Evolutionary conservation across 2,797 vertebrate genomes (phyloP), one percentile per base, ranked within the genome.

Genomic region (Sebastes itinus): DNA sequence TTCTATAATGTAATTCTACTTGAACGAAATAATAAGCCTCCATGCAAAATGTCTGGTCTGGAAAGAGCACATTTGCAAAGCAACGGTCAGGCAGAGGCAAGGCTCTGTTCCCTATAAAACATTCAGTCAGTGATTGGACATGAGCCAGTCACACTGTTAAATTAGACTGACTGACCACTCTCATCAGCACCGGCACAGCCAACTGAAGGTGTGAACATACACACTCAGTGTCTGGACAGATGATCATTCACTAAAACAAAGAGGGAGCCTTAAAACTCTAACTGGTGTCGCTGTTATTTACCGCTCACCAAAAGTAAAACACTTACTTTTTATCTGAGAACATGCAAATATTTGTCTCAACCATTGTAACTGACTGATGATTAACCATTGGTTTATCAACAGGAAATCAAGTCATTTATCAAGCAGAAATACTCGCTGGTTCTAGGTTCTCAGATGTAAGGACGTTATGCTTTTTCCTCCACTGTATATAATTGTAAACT

Each of bases 231-330:
- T 83, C 54, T 14, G 16, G 42, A 72, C 5, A 27, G 27, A 67
- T 27, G 74, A 78, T 87, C 72, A 80, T 14, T 77, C 65, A 81
- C 42, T 60, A 25, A 66, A 54, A 27, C 42, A 30, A 20, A 38
- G 13, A 65, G 7, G 30, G 30, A 56, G 27, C 12, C 25, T 63
- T 14, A 1, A 59, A 30, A 12, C 0, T 59, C 13, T 12, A 46
- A 52, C 59, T 18, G 52, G 0, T 32, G 23, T 52, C 18, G 1
- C 5, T 16, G 14, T 27, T 3, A 23, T 25, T 23, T 38, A 67
- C 7, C 3, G n/a, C 9, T 32, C 2, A 23, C 12, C 10, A 22
- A 8, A 78, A 58, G 32, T 66, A 4, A 14, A 77, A 32, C 14
- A 52, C 42, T 46, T 12, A 42, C 16, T 56, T 28, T 32, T 27